phyloP scores from a whole-genome alignment of 1,140 invertebrate genomes.

The Polypedilum vanderplanki region DNA sequence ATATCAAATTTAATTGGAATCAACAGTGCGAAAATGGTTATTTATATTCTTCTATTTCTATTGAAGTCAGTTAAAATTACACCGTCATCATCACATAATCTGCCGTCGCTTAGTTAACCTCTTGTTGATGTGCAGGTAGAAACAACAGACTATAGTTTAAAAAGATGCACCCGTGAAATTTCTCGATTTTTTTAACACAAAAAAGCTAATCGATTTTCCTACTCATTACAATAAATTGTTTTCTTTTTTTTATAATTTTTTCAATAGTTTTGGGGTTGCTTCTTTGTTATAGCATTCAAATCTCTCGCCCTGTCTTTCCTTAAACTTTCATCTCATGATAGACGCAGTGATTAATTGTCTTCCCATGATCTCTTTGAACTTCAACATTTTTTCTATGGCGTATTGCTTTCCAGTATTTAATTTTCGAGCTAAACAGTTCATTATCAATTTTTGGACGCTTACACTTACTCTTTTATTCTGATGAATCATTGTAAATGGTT shows the following conservation, averaged over 20 bases:
- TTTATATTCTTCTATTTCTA: no score
- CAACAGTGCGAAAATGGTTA: constrained; percentile 19
- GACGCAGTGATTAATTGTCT: constrained; percentile 18
- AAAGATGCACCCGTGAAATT: constrained; percentile 4
- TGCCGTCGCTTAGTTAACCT: constrained; percentile 7
- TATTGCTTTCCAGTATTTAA: not conserved
- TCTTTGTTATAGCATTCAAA: not conserved
- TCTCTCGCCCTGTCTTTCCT: not conserved
- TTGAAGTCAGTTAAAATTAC: not conserved
- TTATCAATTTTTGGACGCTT: not conserved
- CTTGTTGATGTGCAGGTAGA: not conserved
- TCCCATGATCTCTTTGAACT: constrained; percentile 17
- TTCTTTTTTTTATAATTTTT: not conserved
- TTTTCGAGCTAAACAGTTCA: constrained; percentile 18
- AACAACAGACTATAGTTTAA: not conserved
- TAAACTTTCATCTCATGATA: not conserved
- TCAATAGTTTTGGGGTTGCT: not conserved
- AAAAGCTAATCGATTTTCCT: not conserved
- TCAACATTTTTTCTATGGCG: not conserved
- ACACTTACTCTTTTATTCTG: not conserved
- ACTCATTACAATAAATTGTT: not conserved
- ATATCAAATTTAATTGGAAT: constrained; percentile 27
- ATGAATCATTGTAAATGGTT: not conserved
- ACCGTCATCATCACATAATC: not conserved
- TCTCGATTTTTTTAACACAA: not conserved